A percentile compares a stretch with the other conserved stretches of the same genome.
Evolutionary conservation across 2,888 invertebrate species (phyloP).

Genomic region (Pristionchus arcanus): DNA sequence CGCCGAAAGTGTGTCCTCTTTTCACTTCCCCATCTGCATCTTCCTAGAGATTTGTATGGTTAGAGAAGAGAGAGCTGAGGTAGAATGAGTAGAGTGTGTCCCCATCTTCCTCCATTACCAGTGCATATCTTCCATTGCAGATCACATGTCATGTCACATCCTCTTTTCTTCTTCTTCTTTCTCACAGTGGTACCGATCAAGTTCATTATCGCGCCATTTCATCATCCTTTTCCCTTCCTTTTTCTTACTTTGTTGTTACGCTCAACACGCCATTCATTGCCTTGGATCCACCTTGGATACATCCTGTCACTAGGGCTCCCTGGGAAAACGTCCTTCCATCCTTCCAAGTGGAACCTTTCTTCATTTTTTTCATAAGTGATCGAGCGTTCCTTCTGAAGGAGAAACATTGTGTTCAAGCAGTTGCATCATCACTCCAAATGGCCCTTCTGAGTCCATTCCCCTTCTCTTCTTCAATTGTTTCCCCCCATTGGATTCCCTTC

Average conservation of each 20-base stretch:
- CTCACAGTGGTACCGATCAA: slow-evolving; percentile 16
- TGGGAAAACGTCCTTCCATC: not conserved
- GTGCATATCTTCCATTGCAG: not conserved
- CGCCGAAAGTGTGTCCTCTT: not conserved
- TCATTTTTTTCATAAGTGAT: not conserved
- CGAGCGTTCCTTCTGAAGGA: not conserved
- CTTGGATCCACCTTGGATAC: not conserved
- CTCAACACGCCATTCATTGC: not conserved
- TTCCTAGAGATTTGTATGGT: not conserved
- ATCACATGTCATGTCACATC: not conserved
- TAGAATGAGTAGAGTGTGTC: not conserved
- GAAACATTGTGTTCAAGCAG: not conserved
- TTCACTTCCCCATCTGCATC: not conserved
- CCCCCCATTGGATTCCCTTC: not conserved
- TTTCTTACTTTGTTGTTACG: not conserved
- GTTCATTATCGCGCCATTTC: slow-evolving; percentile 21
- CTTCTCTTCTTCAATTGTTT: not conserved
- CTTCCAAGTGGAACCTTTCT: not conserved
- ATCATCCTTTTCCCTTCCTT: not conserved
- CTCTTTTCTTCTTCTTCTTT: not conserved
- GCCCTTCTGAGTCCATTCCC: not conserved
- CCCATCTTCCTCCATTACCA: not conserved
- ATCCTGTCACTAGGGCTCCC: not conserved
- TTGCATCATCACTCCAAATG: not conserved
- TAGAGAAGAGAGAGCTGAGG: not conserved